Evolutionary conservation across 1,140 invertebrate species (phyloP).

Genomic region (Lordiphosa stackelbergi): DNA sequence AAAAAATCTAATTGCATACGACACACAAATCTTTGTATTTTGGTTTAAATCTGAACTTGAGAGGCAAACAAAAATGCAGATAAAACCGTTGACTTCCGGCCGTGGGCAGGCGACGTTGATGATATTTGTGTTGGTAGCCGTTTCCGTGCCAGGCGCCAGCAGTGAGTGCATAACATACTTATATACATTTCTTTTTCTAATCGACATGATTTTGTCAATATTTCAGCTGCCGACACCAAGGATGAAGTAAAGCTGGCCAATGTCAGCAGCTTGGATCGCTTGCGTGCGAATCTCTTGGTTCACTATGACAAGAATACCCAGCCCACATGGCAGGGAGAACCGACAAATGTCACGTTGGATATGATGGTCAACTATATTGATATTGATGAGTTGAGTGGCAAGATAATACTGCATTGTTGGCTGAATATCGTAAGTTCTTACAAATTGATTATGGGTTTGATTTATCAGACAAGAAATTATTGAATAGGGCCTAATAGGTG

Average conservation of each 20-base stretch:
- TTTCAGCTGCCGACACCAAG: constrained; percentile 11
- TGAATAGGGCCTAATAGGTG: no score
- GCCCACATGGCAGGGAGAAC: constrained; percentile 79
- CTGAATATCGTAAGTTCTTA: constrained; percentile 79
- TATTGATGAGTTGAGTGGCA: constrained; percentile 77
- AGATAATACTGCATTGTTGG: constrained; percentile 80
- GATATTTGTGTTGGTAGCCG: constrained; percentile 18
- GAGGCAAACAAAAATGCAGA: constrained; percentile 45
- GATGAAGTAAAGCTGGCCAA: constrained; percentile 58
- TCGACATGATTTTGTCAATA: background rate
- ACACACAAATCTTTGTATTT: no score
- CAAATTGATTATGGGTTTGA: no score
- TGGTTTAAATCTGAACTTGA: constrained; percentile 30
- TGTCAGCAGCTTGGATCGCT: constrained; percentile 79
- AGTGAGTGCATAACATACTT: constrained; percentile 26
- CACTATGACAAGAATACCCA: constrained; percentile 83
- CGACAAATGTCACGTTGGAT: constrained; percentile 79
- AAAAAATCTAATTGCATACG: constrained; percentile 6
- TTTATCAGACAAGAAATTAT: no score
- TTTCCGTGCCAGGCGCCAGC: constrained; percentile 57
- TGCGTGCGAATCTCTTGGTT: constrained; percentile 80
- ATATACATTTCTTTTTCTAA: background rate
- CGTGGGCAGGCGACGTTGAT: constrained; percentile 25
- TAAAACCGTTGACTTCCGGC: constrained; percentile 56
- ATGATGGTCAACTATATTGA: constrained; percentile 81